Conservation (phyloP, 2,113 vertebrate genomes). For the Sarotherodon lohbergeri region DNA sequence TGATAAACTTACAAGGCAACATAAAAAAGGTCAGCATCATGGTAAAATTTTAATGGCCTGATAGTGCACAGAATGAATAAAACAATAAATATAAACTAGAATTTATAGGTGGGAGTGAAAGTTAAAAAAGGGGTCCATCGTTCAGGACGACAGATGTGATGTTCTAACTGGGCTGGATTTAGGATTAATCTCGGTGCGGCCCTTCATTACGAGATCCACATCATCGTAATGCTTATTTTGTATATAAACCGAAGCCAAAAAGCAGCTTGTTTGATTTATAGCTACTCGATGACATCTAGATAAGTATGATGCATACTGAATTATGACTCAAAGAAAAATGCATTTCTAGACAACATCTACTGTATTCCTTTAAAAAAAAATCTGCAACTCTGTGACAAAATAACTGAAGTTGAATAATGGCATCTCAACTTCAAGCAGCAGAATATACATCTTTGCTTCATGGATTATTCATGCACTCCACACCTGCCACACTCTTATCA, state of each 20-base stretch:
- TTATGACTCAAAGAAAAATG: slow-evolving; percentile 22
- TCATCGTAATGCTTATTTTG: neutral
- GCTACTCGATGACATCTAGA: neutral
- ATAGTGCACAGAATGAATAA: neutral
- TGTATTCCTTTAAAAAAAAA: slow-evolving; percentile 4
- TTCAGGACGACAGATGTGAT: neutral
- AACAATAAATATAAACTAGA: neutral
- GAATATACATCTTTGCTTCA: slow-evolving; percentile 53
- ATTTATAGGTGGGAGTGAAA: neutral
- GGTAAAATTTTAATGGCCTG: neutral
- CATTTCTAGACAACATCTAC: slow-evolving; percentile 9
- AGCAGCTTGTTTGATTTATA: slow-evolving; percentile 39
- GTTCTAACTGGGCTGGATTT: neutral
- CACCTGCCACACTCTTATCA: slow-evolving; percentile 58
- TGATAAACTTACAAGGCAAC: neutral
- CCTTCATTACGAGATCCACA: neutral
- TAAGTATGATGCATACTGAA: slow-evolving; percentile 16
- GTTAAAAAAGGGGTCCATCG: rapidly evolving
- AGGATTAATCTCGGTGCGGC: neutral
- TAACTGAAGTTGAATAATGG: slow-evolving; percentile 60
- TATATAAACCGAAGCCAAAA: slow-evolving; percentile 2
- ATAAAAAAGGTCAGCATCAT: neutral
- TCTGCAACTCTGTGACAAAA: slow-evolving; percentile 26
- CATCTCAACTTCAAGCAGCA: slow-evolving; percentile 35
- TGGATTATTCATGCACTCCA: slow-evolving; percentile 60